Conservation (phyloP, 2,888 invertebrate genomes). For the Nomada ferruginata region DNA sequence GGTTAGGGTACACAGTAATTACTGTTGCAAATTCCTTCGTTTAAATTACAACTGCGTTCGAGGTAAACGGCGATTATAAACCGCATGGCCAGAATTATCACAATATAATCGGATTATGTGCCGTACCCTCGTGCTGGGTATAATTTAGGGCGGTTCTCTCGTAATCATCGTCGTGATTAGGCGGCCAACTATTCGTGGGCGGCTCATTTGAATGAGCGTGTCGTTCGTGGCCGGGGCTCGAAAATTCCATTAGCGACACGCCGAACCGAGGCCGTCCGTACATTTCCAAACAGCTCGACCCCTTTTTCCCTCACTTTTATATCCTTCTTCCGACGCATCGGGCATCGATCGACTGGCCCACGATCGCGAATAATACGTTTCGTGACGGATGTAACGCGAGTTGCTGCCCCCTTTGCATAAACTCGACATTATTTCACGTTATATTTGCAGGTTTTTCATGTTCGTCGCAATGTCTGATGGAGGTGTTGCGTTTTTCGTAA, state of each 20-base stretch:
- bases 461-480: background rate
- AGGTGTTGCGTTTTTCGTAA: constrained; percentile 1
- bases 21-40: constrained; percentile 47
- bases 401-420: constrained; percentile 35
- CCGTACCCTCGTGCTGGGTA: constrained; percentile 55
- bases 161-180: constrained; percentile 62
- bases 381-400: constrained; percentile 15
- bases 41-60: constrained; percentile 46
- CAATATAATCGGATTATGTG: constrained; percentile 60
- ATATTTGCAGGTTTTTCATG: background rate
- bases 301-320: constrained; percentile 21
- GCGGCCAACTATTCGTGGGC: constrained; percentile 48
- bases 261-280: constrained; percentile 44
- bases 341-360: constrained; percentile 41
- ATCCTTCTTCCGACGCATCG: constrained; percentile 44
- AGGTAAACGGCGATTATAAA: constrained; percentile 53
- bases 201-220: constrained; percentile 66
- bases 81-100: constrained; percentile 52
- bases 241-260: constrained; percentile 59
- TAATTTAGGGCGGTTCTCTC: constrained; percentile 60
- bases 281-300: constrained; percentile 14
- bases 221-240: constrained; percentile 40
- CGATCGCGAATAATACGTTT: constrained; percentile 29
- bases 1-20: constrained; percentile 41
- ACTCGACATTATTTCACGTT: background rate